A percentile compares a stretch with the other conserved stretches of the same genome.
phyloP scores from a whole-genome alignment of 2,888 invertebrate species.

The Oegoconia quadripuncta region DNA sequence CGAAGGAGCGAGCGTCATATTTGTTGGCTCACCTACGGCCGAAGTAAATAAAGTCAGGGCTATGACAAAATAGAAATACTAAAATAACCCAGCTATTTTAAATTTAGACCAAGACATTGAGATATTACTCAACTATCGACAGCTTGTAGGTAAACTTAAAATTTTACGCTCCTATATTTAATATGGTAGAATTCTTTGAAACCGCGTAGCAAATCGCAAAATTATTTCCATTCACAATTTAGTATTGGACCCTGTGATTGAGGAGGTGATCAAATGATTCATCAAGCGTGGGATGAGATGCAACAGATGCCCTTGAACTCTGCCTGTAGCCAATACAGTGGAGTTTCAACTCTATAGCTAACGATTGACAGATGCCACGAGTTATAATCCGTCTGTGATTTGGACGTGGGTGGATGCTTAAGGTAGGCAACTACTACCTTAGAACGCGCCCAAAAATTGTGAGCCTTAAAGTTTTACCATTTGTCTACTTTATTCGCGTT shows the following conservation, averaged over 20 bases:
- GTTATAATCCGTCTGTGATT: conserved; percentile 3
- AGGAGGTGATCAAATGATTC: conserved; percentile 57
- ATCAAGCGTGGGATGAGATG: conserved; percentile 61
- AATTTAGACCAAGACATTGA: conserved; percentile 36
- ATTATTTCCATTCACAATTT: conserved; percentile 33
- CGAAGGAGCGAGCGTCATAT: conserved; percentile 62
- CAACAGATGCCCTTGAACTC: conserved; percentile 65
- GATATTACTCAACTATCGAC: conserved; percentile 36
- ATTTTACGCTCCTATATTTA: not conserved
- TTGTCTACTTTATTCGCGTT: too few relatives aligned
- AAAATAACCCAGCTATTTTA: conserved; percentile 52
- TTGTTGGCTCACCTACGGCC: conserved; percentile 69
- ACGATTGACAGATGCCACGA: not conserved
- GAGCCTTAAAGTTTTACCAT: conserved; percentile 1
- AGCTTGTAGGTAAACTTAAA: conserved; percentile 17
- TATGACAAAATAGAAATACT: conserved; percentile 61
- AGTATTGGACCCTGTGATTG: conserved; percentile 47
- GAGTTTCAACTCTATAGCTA: not conserved
- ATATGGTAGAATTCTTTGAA: too few relatives aligned
- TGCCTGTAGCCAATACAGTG: conserved; percentile 36
- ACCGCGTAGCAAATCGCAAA: too few relatives aligned
- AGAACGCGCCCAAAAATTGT: not conserved
- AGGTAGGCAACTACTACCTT: not conserved
- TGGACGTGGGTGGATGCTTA: conserved; percentile 1
- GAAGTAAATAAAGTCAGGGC: conserved; percentile 66